These are phyloP conservation scores for Leistus spinibarbis DNA, from an alignment of 2,888 invertebrate genomes.

Conservation along the genomic window DNA sequence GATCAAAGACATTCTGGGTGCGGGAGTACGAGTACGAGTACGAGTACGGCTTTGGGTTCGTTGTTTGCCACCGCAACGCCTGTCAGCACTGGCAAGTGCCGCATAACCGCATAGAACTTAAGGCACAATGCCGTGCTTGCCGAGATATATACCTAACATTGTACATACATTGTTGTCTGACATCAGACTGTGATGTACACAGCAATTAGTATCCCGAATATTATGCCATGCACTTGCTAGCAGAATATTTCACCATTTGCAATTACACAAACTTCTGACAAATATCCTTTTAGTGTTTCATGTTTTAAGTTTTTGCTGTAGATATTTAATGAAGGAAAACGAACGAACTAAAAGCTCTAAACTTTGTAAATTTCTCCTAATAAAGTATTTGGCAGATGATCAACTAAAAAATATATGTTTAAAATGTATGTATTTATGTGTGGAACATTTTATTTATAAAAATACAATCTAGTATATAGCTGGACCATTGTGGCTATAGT, in stretches of 20 bases:
- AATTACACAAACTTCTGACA: conserved; percentile 7
- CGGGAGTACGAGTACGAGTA: no score
- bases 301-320: background rate
- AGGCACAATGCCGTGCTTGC: conserved; percentile 19
- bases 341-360: background rate
- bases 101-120: conserved; percentile 28
- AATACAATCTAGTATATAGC: no score
- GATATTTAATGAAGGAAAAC: background rate
- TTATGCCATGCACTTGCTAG: conserved; percentile 15
- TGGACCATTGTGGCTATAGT: no score
- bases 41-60: conserved; percentile 20
- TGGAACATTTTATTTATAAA: no score
- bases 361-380: background rate
- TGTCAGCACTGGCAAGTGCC: conserved; percentile 8
- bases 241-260: background rate
- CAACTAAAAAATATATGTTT: background rate
- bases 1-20: conserved; percentile 36
- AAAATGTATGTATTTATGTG: no score
- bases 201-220: conserved; percentile 18
- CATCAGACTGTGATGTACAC: conserved; percentile 20
- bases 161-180: background rate
- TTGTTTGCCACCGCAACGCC: conserved; percentile 18
- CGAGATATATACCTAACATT: conserved; percentile 1
- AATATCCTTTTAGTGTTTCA: background rate
- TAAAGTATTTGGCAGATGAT: background rate